Conservation (phyloP, 2,113 vertebrate genomes). For the Solenodon paradoxus region DNA sequence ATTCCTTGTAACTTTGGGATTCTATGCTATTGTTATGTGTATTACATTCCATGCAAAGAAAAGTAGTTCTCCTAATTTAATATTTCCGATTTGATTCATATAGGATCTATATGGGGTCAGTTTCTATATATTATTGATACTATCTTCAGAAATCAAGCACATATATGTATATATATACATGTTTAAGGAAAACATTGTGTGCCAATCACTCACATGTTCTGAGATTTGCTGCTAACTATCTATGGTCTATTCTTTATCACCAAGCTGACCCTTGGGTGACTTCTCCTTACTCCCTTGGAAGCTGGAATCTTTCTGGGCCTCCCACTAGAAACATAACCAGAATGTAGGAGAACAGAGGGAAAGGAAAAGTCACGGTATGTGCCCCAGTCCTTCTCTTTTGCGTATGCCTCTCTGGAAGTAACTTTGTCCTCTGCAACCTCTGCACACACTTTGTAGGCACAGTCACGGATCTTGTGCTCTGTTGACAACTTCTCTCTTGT, state of each 20-base stretch:
- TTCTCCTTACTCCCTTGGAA: not conserved
- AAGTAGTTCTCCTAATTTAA: not conserved
- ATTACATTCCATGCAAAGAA: not conserved
- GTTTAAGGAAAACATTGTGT: not conserved
- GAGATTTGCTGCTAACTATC: not conserved
- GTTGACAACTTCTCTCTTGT: not conserved
- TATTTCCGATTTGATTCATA: not conserved
- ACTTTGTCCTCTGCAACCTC: not conserved
- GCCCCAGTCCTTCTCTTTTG: no score
- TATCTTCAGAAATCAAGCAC: not conserved
- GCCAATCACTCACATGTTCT: not conserved
- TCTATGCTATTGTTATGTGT: not conserved
- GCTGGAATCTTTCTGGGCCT: not conserved
- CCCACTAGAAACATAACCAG: no score
- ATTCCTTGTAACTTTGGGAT: not conserved
- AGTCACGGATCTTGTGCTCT: not conserved
- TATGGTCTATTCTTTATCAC: not conserved
- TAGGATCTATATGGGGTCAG: not conserved
- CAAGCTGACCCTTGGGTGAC: not conserved
- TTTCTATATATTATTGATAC: not conserved
- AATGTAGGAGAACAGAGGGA: not conserved
- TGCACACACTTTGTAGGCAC: fast-evolving
- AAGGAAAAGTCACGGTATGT: not conserved
- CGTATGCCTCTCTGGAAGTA: fast-evolving
- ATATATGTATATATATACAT: not conserved